These are phyloP conservation scores for Pseudococcus longispinus DNA, from an alignment of 2,888 invertebrate species.

Conservation along the genomic window DNA sequence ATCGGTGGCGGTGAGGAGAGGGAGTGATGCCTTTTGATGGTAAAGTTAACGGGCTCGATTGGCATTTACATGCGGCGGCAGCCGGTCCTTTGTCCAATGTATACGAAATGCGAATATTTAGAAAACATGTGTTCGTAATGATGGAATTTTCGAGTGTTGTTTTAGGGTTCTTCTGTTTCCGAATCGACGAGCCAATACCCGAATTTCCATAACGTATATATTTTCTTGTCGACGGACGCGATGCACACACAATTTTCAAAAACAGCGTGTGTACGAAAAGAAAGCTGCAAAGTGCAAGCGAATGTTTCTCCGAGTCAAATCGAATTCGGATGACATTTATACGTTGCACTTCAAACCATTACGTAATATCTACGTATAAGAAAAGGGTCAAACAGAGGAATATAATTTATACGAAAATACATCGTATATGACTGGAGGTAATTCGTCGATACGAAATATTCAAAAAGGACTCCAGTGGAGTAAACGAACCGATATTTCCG, in stretches of 20 bases:
- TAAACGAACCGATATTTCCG: not conserved
- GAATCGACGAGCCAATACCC: not conserved
- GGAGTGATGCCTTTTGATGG: not conserved
- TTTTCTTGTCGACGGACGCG: not conserved
- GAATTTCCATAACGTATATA: not conserved
- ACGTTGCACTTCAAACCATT: not conserved
- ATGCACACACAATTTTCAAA: not conserved
- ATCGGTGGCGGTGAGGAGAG: not conserved
- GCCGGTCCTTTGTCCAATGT: not conserved
- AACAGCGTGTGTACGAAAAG: not conserved
- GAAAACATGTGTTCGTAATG: not conserved
- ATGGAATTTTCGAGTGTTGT: constrained; percentile 13
- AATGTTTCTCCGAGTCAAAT: not conserved
- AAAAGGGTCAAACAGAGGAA: not conserved
- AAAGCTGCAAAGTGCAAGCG: not conserved
- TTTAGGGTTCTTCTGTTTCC: not conserved
- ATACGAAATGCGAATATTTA: not conserved
- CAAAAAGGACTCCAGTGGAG: not conserved
- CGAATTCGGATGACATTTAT: not conserved
- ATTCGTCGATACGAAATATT: not conserved
- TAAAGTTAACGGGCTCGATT: not conserved
- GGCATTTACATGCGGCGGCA: not conserved
- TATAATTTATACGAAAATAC: not conserved
- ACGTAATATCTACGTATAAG: not conserved
- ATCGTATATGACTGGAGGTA: not conserved